These are phyloP conservation scores for Terrapene triunguis DNA, from an alignment of 2,113 vertebrate genomes.

Conservation along the genomic window DNA sequence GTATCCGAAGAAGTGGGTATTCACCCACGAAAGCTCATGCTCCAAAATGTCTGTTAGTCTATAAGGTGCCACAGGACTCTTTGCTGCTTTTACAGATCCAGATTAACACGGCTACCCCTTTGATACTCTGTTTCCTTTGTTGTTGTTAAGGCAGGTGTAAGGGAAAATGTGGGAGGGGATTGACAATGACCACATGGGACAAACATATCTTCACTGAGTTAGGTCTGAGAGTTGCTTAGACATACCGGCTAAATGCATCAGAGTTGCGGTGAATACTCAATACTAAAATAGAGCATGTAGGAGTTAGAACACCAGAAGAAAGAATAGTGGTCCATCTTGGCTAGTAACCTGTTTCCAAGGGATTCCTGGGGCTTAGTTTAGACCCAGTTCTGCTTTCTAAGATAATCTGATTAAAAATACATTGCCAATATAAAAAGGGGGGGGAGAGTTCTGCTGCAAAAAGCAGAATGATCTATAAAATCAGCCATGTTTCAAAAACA, in stretches of 20 bases:
- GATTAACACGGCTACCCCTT: no score
- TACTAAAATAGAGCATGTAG: not conserved
- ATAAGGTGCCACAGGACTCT: no score
- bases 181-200: not conserved
- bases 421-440: not conserved
- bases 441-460: not conserved
- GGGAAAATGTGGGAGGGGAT: no score
- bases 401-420: not conserved
- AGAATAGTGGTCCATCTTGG: not conserved
- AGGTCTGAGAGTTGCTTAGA: not conserved
- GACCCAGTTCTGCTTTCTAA: not conserved
- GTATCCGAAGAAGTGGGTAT: no score
- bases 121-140: not conserved
- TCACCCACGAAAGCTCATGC: no score
- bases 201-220: not conserved
- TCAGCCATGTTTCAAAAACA: not conserved
- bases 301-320: not conserved
- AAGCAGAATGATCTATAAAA: not conserved
- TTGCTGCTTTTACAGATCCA: no score
- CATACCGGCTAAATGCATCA: not conserved
- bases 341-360: not conserved
- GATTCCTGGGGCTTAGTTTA: not conserved
- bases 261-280: not conserved
- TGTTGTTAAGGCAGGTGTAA: not conserved
- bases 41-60: no score